A percentile compares a stretch with the other conserved stretches of the same genome.
Conservation (phyloP, 2,113 vertebrate genomes). For the Ondatra zibethicus region DNA sequence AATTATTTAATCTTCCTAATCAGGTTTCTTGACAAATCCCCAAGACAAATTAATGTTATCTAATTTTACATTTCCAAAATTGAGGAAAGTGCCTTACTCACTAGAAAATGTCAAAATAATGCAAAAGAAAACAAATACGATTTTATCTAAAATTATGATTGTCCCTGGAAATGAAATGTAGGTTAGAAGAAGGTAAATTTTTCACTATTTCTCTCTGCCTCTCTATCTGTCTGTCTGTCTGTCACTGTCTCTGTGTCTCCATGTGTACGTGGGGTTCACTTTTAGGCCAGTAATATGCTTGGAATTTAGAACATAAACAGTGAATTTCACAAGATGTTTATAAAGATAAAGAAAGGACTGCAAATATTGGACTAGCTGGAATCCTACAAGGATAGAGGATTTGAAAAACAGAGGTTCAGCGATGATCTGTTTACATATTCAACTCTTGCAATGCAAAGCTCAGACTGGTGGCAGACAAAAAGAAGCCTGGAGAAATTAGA, state of each 20-base stretch:
- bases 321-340: neutral
- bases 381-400: neutral
- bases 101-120: neutral
- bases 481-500: neutral
- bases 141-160: neutral
- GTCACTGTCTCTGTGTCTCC: no score
- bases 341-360: neutral
- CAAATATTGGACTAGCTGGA: neutral
- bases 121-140: neutral
- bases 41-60: neutral
- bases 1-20: neutral
- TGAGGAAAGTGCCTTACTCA: neutral
- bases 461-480: neutral
- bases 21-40: neutral
- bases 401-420: neutral
- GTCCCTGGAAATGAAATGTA: neutral
- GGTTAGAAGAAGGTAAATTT: neutral
- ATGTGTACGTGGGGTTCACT: no score
- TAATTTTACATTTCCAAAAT: neutral
- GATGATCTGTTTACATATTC: neutral
- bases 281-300: neutral
- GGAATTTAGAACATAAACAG: neutral
- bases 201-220: neutral
- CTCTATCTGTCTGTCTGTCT: neutral
- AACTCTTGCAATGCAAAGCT: neutral